Evolutionary conservation across 2,113 vertebrate genomes (phyloP).

Genomic region (Hippopotamus amphibius): DNA sequence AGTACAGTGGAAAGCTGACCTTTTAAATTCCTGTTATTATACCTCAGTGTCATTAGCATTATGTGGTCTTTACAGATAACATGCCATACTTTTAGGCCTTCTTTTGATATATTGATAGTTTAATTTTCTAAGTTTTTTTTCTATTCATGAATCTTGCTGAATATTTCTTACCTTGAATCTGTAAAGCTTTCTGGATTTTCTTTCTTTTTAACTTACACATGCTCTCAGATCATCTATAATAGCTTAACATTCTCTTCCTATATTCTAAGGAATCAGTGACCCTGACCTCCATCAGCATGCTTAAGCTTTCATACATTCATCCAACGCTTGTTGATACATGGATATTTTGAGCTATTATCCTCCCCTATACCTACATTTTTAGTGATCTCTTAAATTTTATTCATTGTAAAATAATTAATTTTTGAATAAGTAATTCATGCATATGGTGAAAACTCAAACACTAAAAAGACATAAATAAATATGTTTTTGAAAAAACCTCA

Average conservation of each 20-base stretch:
- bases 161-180: conserved; percentile 15
- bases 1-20: conserved; percentile 17
- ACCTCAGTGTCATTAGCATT: conserved; percentile 23
- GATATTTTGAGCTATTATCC: conserved; percentile 52
- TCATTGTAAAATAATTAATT: conserved; percentile 37
- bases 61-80: background rate
- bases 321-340: background rate
- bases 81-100: background rate
- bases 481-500: background rate
- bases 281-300: background rate
- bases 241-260: background rate
- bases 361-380: background rate
- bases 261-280: background rate
- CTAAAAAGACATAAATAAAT: conserved; percentile 29
- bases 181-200: conserved; percentile 21
- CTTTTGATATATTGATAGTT: background rate
- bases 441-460: background rate
- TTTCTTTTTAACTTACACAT: background rate
- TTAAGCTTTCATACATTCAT: conserved; percentile 14
- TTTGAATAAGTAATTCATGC: conserved; percentile 19
- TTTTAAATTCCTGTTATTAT: conserved; percentile 27
- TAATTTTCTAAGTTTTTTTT: background rate
- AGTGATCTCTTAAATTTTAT: conserved; percentile 28
- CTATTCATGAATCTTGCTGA: background rate
- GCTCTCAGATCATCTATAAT: background rate